Percentiles rank a stretch among this genome's conserved stretches.
Conservation (phyloP, 23 tunicate species). For the Diplosoma virens region DNA sequence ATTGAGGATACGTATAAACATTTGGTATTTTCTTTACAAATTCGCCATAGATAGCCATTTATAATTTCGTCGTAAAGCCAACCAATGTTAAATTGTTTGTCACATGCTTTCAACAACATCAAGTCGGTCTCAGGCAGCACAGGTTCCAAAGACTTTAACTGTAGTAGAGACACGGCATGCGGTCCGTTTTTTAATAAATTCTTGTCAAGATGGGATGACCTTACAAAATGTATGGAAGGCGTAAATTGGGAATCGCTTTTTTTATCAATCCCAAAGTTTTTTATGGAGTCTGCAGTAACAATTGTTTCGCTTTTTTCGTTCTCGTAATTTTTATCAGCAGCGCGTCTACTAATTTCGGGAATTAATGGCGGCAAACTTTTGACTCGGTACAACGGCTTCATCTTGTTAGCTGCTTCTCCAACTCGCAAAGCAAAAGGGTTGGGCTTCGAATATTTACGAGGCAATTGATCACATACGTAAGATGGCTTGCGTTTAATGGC, state of each 20-base stretch:
- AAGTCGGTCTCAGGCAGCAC: background rate
- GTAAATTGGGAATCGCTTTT: too few relatives aligned
- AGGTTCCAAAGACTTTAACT: constrained; percentile 27
- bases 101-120: background rate
- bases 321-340: too few relatives aligned
- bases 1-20: constrained; percentile 15
- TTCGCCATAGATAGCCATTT: constrained; percentile 22
- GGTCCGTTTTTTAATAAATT: constrained; percentile 25
- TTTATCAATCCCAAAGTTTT: too few relatives aligned
- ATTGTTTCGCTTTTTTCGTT: too few relatives aligned
- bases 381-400: background rate
- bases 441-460: background rate
- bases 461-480: background rate
- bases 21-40: constrained; percentile 1
- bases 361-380: background rate
- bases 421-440: background rate
- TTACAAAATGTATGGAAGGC: too few relatives aligned
- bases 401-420: background rate
- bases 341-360: too few relatives aligned
- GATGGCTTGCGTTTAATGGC: background rate
- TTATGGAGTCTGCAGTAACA: too few relatives aligned
- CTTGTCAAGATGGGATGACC: too few relatives aligned
- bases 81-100: constrained; percentile 4
- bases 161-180: constrained; percentile 8
- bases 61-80: constrained; percentile 34